phyloP scores from a whole-genome alignment of 1,140 invertebrate genomes.

The Linepithema humile region DNA sequence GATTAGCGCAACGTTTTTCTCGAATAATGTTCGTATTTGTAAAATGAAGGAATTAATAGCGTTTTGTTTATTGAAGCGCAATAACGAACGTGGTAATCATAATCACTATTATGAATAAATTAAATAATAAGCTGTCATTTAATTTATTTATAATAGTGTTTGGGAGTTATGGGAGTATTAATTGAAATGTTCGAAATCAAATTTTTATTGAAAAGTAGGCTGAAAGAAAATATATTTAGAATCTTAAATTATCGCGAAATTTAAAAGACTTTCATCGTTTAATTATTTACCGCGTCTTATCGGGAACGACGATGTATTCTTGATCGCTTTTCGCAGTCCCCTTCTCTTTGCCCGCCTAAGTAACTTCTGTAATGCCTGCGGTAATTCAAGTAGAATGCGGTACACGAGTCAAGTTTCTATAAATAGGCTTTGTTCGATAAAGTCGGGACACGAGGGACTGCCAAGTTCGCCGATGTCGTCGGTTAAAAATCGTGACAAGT shows the following conservation, averaged over 20 bases:
- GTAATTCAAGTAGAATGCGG: not conserved
- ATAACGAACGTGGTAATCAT: conserved; percentile 14
- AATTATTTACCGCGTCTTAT: not conserved
- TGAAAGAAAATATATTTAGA: not conserved
- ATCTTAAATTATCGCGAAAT: conserved; percentile 8
- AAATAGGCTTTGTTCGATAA: conserved; percentile 40
- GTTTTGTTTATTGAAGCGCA: conserved; percentile 17
- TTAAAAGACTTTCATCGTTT: not conserved
- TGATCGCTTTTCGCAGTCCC: not conserved
- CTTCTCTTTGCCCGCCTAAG: not conserved
- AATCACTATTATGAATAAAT: conserved; percentile 18
- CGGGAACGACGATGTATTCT: conserved; percentile 15
- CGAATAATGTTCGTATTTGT: not conserved
- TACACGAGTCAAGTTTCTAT: conserved; percentile 29
- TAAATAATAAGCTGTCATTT: not conserved
- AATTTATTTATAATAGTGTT: too few relatives aligned
- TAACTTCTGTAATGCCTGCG: conserved; percentile 19
- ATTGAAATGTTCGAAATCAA: not conserved
- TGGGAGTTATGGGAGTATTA: too few relatives aligned
- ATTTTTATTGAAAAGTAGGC: not conserved
- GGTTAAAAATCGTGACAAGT: not conserved
- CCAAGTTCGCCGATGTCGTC: not conserved
- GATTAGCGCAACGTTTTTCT: not conserved
- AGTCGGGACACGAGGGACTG: not conserved
- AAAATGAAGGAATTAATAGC: conserved; percentile 4